Conservation (phyloP, 2,888 invertebrate species). For the Listrodromus nycthemerus region DNA sequence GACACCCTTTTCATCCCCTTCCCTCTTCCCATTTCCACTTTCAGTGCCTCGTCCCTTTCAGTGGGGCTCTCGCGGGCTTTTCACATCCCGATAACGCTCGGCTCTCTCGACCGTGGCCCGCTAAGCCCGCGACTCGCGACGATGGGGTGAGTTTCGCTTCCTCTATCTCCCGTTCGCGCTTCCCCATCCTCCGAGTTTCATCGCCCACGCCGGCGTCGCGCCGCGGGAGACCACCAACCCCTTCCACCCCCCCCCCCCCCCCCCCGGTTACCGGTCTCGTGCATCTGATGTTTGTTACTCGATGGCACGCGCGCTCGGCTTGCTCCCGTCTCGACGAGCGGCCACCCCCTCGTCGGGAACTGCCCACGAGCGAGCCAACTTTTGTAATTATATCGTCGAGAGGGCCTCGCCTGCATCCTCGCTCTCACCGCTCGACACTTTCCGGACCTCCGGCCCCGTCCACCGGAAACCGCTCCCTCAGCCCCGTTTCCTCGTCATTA, state of each 20-base stretch:
- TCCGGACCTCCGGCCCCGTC: not conserved
- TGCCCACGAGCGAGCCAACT: constrained; percentile 46
- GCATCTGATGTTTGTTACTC: constrained; percentile 65
- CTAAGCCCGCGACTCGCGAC: constrained; percentile 6
- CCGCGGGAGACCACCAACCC: constrained; percentile 16
- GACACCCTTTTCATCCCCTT: not conserved
- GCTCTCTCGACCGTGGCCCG: not conserved
- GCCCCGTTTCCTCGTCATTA: constrained; percentile 14
- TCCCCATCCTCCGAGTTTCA: not conserved
- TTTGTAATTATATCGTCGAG: constrained; percentile 65
- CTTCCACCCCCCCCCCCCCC: constrained; percentile 9
- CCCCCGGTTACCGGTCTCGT: constrained; percentile 55
- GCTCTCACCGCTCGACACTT: constrained; percentile 14
- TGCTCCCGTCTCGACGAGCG: not conserved
- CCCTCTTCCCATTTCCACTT: not conserved
- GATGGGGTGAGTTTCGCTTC: not conserved
- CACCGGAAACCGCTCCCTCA: constrained; percentile 14
- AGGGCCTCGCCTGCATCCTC: constrained; percentile 34
- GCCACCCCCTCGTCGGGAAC: constrained; percentile 30
- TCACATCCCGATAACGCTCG: not conserved
- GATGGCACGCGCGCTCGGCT: constrained; percentile 54
- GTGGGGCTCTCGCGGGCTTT: not conserved
- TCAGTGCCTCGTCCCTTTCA: not conserved
- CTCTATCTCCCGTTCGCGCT: constrained; percentile 1
- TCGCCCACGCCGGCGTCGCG: constrained; percentile 23